Base-by-base conservation (phyloP, 1,140 invertebrate genomes). In the Tetramorium simillimum region DNA sequence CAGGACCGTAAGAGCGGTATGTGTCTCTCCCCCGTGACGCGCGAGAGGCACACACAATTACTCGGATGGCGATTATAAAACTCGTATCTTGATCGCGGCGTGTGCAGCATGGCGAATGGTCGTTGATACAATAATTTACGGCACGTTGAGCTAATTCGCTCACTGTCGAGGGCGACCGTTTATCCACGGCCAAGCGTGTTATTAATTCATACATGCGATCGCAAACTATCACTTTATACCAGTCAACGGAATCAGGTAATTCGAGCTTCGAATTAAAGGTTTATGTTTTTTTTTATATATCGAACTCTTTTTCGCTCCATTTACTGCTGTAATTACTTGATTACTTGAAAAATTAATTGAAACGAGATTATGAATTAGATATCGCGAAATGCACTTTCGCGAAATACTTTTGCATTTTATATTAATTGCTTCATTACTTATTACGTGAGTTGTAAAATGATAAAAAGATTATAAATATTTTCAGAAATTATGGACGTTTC, bases 121-220 rank as follows among this genome's bases (percentile, higher is more conserved):
- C 51, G 78, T 56, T 69, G 77, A 70, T 81, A 70, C 63, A 43
- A 81, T 81, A 70, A 81, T 81, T 81, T 58, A 81, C 33, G 21
- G 16, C 37, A 40, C 78, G 63, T 70, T 81, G 63, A 63, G 78
- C n/a, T 70, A 56, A 81, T 81, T 81, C 37, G 37, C 51, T 49
- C 65, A 43, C 33, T 40, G 49, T 58, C 78, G 78, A 70, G 49
- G 78, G 49, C 63, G 46, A 69, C 46, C 37, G 78, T 81, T 81
- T 70, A 70, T 43, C 77, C 63, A 56, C 49, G 75, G 58, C 40
- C 56, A 63, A 56, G 46, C 77, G 46, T 81, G 9, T 70, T 70
- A 58, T 81, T 81, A 81, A 81, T 81, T 70, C 33, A 16, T 24
- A 28, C 21, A 24, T 43, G 49, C 49, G 49, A 53, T 18, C 46